A percentile compares a stretch with the other conserved stretches of the same genome.
Evolutionary conservation across 2,797 vertebrate genomes (phyloP).

Genomic region (Paratrypauchen microcephalus): DNA sequence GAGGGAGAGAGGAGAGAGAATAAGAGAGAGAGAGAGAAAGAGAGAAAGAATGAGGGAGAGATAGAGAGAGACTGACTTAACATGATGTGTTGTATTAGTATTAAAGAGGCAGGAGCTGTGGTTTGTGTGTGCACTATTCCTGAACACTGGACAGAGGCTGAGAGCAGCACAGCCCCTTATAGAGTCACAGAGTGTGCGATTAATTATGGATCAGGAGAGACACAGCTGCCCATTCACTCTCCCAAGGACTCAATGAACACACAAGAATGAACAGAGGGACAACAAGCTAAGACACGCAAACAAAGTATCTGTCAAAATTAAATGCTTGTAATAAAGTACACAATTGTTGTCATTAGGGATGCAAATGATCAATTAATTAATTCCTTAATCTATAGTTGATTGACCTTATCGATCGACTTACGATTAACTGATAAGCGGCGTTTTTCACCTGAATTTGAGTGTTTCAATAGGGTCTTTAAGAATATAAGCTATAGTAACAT

Average conservation of each 20-base stretch:
- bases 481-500: too few species aligned
- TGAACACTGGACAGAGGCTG: background rate
- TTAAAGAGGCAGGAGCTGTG: background rate
- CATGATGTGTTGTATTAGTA: background rate
- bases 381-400: too few species aligned
- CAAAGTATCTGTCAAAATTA: background rate
- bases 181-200: background rate
- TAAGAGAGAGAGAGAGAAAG: too few species aligned
- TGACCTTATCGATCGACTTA: too few species aligned
- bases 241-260: background rate
- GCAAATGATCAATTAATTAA: too few species aligned
- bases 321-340: background rate
- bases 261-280: background rate
- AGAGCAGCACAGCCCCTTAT: background rate
- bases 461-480: too few species aligned
- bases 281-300: background rate
- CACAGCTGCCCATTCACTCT: slow-evolving; percentile 23
- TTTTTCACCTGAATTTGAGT: too few species aligned
- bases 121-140: background rate
- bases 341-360: too few species aligned
- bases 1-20: too few species aligned
- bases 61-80: background rate
- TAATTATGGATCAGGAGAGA: background rate
- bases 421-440: too few species aligned
- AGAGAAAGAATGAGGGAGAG: background rate